Conservation (phyloP, 1,140 invertebrate genomes). For the Probaryconus sp. region DNA sequence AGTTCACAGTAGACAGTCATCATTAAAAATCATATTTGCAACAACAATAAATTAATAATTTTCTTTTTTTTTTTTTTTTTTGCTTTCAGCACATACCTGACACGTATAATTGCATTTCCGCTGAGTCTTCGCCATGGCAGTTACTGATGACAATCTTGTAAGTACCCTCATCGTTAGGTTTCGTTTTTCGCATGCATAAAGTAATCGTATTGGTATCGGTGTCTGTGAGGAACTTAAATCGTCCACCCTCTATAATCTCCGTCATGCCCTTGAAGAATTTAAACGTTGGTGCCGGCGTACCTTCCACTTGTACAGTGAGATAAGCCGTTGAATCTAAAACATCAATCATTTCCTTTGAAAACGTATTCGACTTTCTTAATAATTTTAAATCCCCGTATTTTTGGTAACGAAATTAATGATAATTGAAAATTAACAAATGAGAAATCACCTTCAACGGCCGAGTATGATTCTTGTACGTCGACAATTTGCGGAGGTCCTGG, state of each 20-base stretch:
- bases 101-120: constrained; percentile 96
- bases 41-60: constrained; percentile 9
- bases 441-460: constrained; percentile 90
- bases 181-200: constrained; percentile 96
- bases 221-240: constrained; percentile 95
- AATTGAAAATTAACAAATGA: too few species aligned
- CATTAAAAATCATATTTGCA: constrained; percentile 26
- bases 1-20: too few species aligned
- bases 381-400: background rate
- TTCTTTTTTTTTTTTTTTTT: constrained; percentile 2
- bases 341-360: too few species aligned
- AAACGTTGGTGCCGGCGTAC: constrained; percentile 95
- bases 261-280: constrained; percentile 95
- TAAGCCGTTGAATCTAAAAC: constrained; percentile 91
- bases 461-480: constrained; percentile 93
- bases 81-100: constrained; percentile 89
- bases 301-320: constrained; percentile 92
- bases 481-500: constrained; percentile 91
- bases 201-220: constrained; percentile 93
- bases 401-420: background rate
- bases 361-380: too few species aligned
- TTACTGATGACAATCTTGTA: constrained; percentile 96
- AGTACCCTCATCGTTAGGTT: constrained; percentile 97
- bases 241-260: constrained; percentile 94
- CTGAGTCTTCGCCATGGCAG: constrained; percentile 94